A percentile compares a stretch with the other conserved stretches of the same genome.
phyloP scores from a whole-genome alignment of 37 sponge, comb jelly and placozoan species.

The Oscarella lobularis region DNA sequence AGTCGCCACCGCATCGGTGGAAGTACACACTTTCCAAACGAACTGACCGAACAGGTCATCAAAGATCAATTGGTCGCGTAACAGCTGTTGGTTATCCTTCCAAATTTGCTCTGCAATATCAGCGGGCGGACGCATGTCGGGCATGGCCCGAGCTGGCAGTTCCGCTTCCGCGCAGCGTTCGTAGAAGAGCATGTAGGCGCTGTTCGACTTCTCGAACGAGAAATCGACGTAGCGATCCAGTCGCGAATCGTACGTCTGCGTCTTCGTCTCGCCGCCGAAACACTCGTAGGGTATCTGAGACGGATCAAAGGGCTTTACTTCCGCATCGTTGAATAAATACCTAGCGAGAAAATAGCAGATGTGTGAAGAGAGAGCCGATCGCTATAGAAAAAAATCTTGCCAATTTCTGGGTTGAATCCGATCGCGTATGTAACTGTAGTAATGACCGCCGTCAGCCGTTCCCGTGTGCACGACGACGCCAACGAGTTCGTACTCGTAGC shows the following conservation, averaged over 20 bases:
- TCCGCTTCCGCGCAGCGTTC: not conserved
- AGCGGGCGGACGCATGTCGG: not conserved
- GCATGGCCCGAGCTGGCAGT: not conserved
- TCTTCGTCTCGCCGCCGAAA: slow-evolving; percentile 16
- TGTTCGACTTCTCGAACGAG: slow-evolving; percentile 12
- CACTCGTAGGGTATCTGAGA: slow-evolving; percentile 2
- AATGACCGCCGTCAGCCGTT: slow-evolving; percentile 25
- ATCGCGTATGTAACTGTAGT: slow-evolving; percentile 17
- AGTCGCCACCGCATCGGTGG: not conserved
- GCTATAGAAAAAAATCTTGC: not conserved
- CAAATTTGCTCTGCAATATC: not conserved
- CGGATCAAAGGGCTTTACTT: not conserved
- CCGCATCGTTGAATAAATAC: slow-evolving; percentile 1
- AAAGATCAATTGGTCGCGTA: not conserved
- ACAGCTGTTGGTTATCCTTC: not conserved
- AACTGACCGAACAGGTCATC: not conserved
- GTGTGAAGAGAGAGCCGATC: not conserved
- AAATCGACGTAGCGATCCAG: not conserved
- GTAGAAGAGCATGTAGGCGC: slow-evolving; percentile 34
- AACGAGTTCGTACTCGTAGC: slow-evolving; percentile 15
- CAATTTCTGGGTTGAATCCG: not conserved
- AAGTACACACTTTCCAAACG: not conserved
- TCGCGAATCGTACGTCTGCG: not conserved
- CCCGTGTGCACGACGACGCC: slow-evolving; percentile 28
- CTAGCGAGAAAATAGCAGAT: not conserved